These are phyloP conservation scores for Cancer borealis DNA, from an alignment of 2,888 invertebrate species.

Conservation along the genomic window DNA sequence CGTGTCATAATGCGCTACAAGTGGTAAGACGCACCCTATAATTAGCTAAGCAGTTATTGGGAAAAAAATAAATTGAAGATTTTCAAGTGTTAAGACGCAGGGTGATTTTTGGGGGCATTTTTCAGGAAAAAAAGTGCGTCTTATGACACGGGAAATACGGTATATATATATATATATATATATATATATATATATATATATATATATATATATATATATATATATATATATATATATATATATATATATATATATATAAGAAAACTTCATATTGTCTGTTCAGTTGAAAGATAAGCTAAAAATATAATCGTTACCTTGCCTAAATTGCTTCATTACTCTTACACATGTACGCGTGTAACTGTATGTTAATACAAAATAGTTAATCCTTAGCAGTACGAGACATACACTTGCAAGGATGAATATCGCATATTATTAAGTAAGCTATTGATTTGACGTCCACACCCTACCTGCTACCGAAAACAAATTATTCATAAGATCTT, in stretches of 20 bases:
- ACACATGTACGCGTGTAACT: background rate
- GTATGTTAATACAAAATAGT: background rate
- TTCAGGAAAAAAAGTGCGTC: too few species aligned
- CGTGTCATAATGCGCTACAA: too few species aligned
- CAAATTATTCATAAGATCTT: background rate
- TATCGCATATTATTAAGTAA: background rate
- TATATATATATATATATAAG: slow-evolving; percentile 53
- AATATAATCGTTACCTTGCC: background rate
- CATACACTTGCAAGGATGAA: background rate
- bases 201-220: slow-evolving; percentile 52
- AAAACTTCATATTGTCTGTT: background rate
- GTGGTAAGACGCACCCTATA: too few species aligned
- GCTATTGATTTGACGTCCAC: background rate
- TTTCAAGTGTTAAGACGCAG: too few species aligned
- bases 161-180: background rate
- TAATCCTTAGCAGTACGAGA: background rate
- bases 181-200: slow-evolving; percentile 21
- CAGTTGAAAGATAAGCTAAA: background rate
- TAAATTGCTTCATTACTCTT: background rate
- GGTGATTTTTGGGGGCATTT: too few species aligned
- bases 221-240: slow-evolving; percentile 50
- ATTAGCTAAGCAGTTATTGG: too few species aligned
- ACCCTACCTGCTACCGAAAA: background rate
- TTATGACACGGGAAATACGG: too few species aligned
- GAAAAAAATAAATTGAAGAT: too few species aligned